Evolutionary conservation across 2,888 invertebrate species (phyloP).

Genomic region (Drosophila borealis): DNA sequence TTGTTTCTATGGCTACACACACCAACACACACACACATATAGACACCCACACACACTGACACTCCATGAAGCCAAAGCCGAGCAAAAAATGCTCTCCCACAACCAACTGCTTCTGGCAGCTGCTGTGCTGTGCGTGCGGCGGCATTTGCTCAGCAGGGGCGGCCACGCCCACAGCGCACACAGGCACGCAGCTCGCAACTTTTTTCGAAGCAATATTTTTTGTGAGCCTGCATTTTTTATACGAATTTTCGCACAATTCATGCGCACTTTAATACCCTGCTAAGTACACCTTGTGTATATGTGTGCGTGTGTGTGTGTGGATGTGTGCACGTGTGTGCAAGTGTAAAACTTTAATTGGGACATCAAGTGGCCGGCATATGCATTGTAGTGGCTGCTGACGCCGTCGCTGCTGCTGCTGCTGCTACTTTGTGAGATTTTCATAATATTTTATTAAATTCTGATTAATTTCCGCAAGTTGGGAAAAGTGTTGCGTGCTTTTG

Average conservation of each 20-base stretch:
- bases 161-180: constrained; percentile 16
- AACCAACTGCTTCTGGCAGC: constrained; percentile 37
- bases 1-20: constrained; percentile 48
- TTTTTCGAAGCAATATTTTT: constrained; percentile 47
- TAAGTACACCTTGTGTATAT: constrained; percentile 68
- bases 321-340: constrained; percentile 18
- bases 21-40: constrained; percentile 1
- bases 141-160: constrained; percentile 24
- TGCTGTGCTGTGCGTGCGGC: background rate
- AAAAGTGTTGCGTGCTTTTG: constrained; percentile 63
- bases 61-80: constrained; percentile 38
- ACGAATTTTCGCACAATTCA: constrained; percentile 68
- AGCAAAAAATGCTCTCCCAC: constrained; percentile 16
- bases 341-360: constrained; percentile 77
- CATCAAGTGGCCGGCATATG: constrained; percentile 68
- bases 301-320: constrained; percentile 4
- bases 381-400: constrained; percentile 48
- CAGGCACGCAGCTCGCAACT: constrained; percentile 19
- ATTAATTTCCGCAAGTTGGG: constrained; percentile 61
- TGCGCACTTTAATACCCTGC: constrained; percentile 56
- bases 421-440: constrained; percentile 52
- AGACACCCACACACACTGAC: constrained; percentile 10
- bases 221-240: constrained; percentile 66
- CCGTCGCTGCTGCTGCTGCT: background rate
- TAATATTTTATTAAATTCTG: constrained; percentile 80